Evolutionary conservation across 2,888 invertebrate genomes (phyloP), one percentile per base, ranked within the genome.

Genomic region (Acrocyrtus sp.): DNA sequence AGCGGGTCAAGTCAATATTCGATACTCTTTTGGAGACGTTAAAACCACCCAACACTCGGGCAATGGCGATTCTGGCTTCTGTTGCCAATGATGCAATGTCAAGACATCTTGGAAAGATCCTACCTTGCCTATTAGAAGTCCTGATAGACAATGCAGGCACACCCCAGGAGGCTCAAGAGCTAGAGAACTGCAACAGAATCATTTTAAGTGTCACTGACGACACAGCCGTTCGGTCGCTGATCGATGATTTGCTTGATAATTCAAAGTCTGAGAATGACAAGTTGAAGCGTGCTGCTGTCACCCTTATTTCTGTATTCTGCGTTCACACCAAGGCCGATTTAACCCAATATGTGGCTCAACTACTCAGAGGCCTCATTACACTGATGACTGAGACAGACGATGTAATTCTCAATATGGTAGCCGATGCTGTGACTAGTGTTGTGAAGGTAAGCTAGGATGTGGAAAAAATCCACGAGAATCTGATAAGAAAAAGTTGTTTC

Each of bases 71-170:
- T 82, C 87, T 98, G 78, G 95, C 97, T 1, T 93, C 96, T 26
- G 97, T 97, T 4, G 96, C 98, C 51, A 97, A 96, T 50, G 94
- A 96, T 84, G 91, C 97, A 21, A 87, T 98, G 62, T 94, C 93
- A 10, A 91, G 93, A 83, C 96, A 96, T 84, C 87, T 98, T 76
- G 90, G 91, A 79, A 94, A 94, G 85, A 95, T 99, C 83, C 87
- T 99, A 81, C 95, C 96, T 27, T 96, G 98, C 24, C 87, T 99
- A 77, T 88, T 97, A 72, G 87, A 62, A 1, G 75, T 77, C 10
- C 45, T 80, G 5, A 73, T 68, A 1, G 72, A 79, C n/a, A 74
- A 51, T 15, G 50, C 66, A 41, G 74, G 70, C 0, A 58, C 62
- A 0, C 68, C 70, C 6, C 50, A 60, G 21, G 73, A 73, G 45